Evolutionary conservation across 2,797 vertebrate genomes (phyloP).

Genomic region (Alectoris magna): DNA sequence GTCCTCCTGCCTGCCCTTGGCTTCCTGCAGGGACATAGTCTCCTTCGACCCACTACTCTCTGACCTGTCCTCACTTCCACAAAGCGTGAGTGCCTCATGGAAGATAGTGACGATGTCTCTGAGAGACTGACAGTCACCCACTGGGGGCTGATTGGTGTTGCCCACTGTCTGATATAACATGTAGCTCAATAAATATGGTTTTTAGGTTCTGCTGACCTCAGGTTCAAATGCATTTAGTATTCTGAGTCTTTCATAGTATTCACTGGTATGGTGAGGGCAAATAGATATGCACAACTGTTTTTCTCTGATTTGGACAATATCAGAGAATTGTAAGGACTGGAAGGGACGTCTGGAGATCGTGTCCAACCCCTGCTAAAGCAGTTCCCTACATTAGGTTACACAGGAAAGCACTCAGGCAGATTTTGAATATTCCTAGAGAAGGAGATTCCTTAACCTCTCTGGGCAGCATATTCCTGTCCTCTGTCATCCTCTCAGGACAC

Average conservation of each 20-base stretch:
- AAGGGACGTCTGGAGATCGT: too few relatives aligned
- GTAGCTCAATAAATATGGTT: background rate
- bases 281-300: background rate
- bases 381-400: too few relatives aligned
- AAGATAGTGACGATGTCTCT: background rate
- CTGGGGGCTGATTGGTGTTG: background rate
- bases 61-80: background rate
- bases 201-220: background rate
- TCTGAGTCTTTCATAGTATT: background rate
- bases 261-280: background rate
- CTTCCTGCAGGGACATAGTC: background rate
- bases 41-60: background rate
- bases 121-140: background rate
- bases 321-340: too few relatives aligned
- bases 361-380: too few relatives aligned
- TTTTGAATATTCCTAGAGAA: background rate
- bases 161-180: background rate
- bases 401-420: background rate
- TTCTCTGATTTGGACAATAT: background rate
- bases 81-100: background rate
- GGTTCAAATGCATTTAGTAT: background rate
- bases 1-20: background rate
- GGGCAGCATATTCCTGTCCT: background rate
- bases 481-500: background rate
- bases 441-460: background rate